Conservation (phyloP, 1,140 invertebrate species). For the Oncopeltus fasciatus region DNA sequence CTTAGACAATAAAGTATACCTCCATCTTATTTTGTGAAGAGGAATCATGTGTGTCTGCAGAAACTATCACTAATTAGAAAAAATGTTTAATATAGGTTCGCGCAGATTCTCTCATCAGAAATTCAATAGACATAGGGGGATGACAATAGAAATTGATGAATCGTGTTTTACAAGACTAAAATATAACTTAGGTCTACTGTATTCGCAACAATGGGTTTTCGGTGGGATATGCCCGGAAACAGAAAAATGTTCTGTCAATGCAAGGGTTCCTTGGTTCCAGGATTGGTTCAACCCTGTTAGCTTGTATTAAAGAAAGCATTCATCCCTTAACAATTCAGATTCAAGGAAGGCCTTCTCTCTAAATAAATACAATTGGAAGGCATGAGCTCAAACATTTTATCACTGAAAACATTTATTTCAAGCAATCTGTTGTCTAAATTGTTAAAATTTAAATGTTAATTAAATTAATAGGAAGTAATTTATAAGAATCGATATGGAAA, state of each 20-base stretch:
- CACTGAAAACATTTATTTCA: no score
- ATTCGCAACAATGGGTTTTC: not conserved
- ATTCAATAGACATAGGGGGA: not conserved
- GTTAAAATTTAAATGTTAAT: no score
- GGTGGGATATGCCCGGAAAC: not conserved
- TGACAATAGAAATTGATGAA: not conserved
- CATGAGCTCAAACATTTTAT: not conserved
- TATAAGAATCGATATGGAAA: no score
- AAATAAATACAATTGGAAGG: not conserved
- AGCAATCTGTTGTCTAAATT: no score
- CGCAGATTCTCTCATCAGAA: not conserved
- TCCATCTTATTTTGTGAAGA: not conserved
- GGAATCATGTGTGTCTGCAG: not conserved
- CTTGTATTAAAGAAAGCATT: not conserved
- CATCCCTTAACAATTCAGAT: not conserved
- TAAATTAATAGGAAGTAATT: no score
- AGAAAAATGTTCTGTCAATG: not conserved
- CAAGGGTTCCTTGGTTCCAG: not conserved
- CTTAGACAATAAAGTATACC: not conserved
- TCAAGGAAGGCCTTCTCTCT: not conserved
- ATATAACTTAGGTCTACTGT: not conserved
- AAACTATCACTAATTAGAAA: no score
- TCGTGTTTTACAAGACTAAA: not conserved
- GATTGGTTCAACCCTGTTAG: not conserved
- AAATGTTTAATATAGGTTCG: no score